Base-by-base conservation (phyloP, 1,140 invertebrate genomes). In the Cydia splendana region DNA sequence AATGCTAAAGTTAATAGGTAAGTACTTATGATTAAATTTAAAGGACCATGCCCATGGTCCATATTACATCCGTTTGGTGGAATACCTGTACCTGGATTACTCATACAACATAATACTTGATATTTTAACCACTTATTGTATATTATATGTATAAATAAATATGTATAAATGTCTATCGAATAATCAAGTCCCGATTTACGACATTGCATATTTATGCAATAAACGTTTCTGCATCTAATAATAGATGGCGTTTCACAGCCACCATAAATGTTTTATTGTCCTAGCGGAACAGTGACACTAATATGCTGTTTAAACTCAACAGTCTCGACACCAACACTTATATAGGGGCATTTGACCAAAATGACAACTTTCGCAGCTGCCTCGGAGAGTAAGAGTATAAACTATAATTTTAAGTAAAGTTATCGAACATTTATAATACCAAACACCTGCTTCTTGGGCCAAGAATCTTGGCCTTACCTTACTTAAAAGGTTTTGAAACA, bases 171-270 rank as follows among this genome's bases (percentile, higher is more conserved):
- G 67, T 48, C 45, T 38, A 42, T 71, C 18, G 24, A 15, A 42
- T 30, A 71, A 42, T 71, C 67, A 45, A 71, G 67, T 38, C n/a
- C n/a, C 10, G n/a, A 71, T 71, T 71, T 38, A 71, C 67, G 67
- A 71, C 67, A n/a, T 45, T 71, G 38, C 67, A 38, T 9, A 71
- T 45, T 42, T 71, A 42, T 38, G 67, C 10, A 71, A 71, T 42
- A 71, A 71, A 71, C 34, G 67, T 71, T 71, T 18, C n/a, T 71
- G 30, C 34, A 12, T 38, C 18, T 12, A 71, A 71, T 71, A 38
- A 71, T 38, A 71, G 67, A 71, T 71, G 67, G 67, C 65, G n/a
- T 69, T 69, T 38, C 67, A 71, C 38, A 38, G 67, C 57, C 57
- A 24, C 18, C 57, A 62, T 69, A 69, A 69, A 34, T 20, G 67